These are phyloP conservation scores for Piscicola geometra DNA, from an alignment of 2,888 invertebrate species.

Conservation along the genomic window DNA sequence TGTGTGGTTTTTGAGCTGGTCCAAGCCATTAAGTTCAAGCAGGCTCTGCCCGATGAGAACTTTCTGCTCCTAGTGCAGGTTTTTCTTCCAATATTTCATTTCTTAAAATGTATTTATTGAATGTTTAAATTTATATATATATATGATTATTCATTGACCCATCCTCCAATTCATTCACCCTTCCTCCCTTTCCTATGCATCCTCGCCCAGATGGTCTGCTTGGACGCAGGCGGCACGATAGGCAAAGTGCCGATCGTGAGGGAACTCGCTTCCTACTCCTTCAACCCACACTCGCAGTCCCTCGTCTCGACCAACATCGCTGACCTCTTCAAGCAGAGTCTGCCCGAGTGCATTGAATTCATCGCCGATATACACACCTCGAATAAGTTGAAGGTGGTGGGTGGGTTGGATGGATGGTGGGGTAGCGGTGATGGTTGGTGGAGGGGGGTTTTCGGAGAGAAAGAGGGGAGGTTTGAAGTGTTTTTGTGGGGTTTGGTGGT, in stretches of 20 bases:
- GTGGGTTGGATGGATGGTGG: too few species aligned
- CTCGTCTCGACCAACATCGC: slow-evolving; percentile 72
- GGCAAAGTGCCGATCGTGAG: slow-evolving; percentile 52
- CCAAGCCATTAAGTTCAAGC: slow-evolving; percentile 91
- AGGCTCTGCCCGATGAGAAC: slow-evolving; percentile 87
- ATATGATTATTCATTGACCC: neutral
- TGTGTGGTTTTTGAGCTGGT: slow-evolving; percentile 89
- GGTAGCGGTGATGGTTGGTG: too few species aligned
- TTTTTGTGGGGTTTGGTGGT: too few species aligned
- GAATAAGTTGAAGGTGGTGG: slow-evolving; percentile 82
- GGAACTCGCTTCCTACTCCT: slow-evolving; percentile 49
- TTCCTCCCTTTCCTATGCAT: neutral
- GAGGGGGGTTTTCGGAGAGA: too few species aligned
- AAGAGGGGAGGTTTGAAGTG: neutral
- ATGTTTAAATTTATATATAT: neutral
- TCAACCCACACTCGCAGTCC: slow-evolving; percentile 51
- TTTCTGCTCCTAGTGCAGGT: slow-evolving; percentile 81
- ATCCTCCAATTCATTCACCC: neutral
- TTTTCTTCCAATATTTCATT: neutral
- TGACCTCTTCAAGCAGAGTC: slow-evolving; percentile 86
- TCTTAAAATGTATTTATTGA: neutral
- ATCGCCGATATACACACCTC: slow-evolving; percentile 91
- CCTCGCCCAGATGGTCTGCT: slow-evolving; percentile 34
- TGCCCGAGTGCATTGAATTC: slow-evolving; percentile 88
- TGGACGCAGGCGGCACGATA: slow-evolving; percentile 82